Evolutionary conservation across 2,888 invertebrate genomes (phyloP).

Genomic region (Apodemia duryi): DNA sequence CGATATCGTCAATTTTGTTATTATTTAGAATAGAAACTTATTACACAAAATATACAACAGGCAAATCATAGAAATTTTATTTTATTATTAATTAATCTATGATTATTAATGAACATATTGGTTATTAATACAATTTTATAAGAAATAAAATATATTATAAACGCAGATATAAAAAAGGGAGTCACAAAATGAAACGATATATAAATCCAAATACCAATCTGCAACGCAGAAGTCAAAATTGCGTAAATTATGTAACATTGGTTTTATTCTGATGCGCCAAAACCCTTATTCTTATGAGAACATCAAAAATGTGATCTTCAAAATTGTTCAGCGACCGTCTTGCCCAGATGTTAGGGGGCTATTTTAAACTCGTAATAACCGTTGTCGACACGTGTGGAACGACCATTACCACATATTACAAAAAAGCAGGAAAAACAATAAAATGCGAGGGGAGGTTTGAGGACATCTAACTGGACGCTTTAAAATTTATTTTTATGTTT

Average conservation of each 20-base stretch:
- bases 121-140: too few species aligned
- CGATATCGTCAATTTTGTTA: too few species aligned
- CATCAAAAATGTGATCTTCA: constrained; percentile 47
- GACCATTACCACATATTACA: constrained; percentile 79
- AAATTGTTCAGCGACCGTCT: constrained; percentile 57
- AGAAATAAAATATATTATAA: too few species aligned
- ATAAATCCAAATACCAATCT: too few species aligned
- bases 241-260: constrained; percentile 6
- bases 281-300: constrained; percentile 36
- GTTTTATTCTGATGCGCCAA: constrained; percentile 12
- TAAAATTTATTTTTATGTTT: constrained; percentile 60
- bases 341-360: constrained; percentile 59
- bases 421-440: constrained; percentile 77
- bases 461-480: constrained; percentile 54
- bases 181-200: too few species aligned
- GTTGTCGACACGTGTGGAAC: constrained; percentile 73
- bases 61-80: too few species aligned
- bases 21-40: too few species aligned
- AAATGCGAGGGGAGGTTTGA: constrained; percentile 47
- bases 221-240: not conserved
- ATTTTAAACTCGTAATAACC: constrained; percentile 79
- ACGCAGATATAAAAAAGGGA: too few species aligned
- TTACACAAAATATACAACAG: too few species aligned
- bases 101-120: too few species aligned
- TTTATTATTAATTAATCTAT: too few species aligned